Evolutionary conservation across 2,888 invertebrate genomes (phyloP).

Genomic region (Tiphia femorata): DNA sequence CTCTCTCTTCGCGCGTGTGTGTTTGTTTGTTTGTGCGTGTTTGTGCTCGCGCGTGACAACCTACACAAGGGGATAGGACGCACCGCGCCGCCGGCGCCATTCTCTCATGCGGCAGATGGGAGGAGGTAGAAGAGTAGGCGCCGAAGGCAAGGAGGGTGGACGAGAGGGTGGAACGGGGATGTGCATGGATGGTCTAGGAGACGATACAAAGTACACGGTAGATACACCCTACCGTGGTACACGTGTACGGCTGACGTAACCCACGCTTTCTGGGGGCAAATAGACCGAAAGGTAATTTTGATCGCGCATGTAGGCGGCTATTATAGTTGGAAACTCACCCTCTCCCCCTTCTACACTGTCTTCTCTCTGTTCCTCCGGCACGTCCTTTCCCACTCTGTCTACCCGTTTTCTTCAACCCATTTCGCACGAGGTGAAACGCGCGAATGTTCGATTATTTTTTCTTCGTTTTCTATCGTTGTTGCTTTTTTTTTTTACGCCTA

Average conservation of each 20-base stretch:
- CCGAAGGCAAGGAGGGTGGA: background rate
- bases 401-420: background rate
- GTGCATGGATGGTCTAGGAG: conserved; percentile 1
- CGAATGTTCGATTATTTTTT: too few species aligned
- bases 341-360: background rate
- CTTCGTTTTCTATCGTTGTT: too few species aligned
- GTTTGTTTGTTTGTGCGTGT: too few species aligned
- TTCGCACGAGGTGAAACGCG: background rate
- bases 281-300: conserved; percentile 51
- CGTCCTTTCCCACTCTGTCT: too few species aligned
- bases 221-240: conserved; percentile 32
- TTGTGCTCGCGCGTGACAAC: too few species aligned
- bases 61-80: too few species aligned
- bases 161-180: background rate
- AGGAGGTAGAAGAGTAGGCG: too few species aligned
- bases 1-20: too few species aligned
- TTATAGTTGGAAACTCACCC: conserved; percentile 30
- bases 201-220: conserved; percentile 20
- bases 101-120: too few species aligned
- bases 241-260: conserved; percentile 47
- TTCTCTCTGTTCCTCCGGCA: background rate
- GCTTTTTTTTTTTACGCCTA: too few species aligned
- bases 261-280: conserved; percentile 44
- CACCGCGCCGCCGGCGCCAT: too few species aligned
- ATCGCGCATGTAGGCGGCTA: conserved; percentile 46